phyloP scores from a whole-genome alignment of 2,888 invertebrate genomes.

The Periphyllus acericola region DNA sequence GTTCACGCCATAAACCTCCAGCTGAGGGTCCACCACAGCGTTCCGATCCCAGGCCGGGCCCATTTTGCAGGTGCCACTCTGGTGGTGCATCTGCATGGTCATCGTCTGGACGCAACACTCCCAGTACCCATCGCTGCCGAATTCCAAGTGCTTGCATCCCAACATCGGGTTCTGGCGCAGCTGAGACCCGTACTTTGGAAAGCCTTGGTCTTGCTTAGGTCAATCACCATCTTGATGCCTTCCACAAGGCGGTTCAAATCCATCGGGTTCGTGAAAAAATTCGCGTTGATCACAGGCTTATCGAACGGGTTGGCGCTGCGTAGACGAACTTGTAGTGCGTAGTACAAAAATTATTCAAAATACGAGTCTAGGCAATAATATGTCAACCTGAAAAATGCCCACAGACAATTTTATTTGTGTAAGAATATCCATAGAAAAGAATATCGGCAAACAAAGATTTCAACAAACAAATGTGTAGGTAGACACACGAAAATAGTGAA shows the following conservation, averaged over 20 bases:
- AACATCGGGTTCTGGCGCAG: conserved; percentile 73
- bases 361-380: no score
- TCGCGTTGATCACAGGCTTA: conserved; percentile 64
- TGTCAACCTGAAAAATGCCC: no score
- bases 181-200: conserved; percentile 71
- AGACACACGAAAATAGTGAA: no score
- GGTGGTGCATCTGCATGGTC: conserved; percentile 78
- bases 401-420: no score
- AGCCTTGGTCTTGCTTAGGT: conserved; percentile 70
- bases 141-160: conserved; percentile 74
- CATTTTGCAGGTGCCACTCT: conserved; percentile 67
- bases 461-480: no score
- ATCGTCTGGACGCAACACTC: conserved; percentile 77
- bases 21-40: conserved; percentile 65
- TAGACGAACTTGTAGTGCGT: conserved; percentile 61
- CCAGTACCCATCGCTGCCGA: conserved; percentile 79
- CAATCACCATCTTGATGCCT: conserved; percentile 69
- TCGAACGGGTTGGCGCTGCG: conserved; percentile 64
- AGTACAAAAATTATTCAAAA: no score
- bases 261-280: conserved; percentile 63
- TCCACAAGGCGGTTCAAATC: conserved; percentile 64
- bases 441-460: no score
- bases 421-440: no score
- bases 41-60: conserved; percentile 64
- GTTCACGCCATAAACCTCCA: conserved; percentile 68